Percentiles rank a stretch among this genome's conserved stretches.
Evolutionary conservation across 2,888 invertebrate genomes (phyloP).

Genomic region (Disparrhopalites patrizii): DNA sequence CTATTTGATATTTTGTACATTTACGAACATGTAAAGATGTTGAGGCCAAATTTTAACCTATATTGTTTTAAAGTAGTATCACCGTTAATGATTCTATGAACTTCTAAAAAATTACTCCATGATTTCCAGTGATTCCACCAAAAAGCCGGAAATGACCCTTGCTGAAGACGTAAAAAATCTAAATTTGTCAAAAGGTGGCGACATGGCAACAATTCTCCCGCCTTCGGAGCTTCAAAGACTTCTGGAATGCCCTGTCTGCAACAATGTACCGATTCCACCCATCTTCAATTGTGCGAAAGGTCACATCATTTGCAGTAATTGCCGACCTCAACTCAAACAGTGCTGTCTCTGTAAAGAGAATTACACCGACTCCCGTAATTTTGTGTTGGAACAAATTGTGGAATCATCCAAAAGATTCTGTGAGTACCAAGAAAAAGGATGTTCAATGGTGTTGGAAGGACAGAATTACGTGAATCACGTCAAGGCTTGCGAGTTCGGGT

Average conservation of each 20-base stretch:
- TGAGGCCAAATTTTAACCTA: too few relatives aligned
- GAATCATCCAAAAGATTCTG: not conserved
- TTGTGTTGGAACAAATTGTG: not conserved
- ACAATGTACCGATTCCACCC: not conserved
- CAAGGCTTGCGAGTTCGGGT: not conserved
- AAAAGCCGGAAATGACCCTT: too few relatives aligned
- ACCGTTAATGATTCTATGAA: too few relatives aligned
- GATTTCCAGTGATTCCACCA: too few relatives aligned
- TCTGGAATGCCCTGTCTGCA: not conserved
- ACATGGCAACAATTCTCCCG: too few relatives aligned
- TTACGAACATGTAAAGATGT: too few relatives aligned
- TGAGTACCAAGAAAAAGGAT: not conserved
- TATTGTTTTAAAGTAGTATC: too few relatives aligned
- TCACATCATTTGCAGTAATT: not conserved
- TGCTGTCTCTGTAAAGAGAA: not conserved
- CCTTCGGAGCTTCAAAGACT: not conserved
- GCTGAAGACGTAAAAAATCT: too few relatives aligned
- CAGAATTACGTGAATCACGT: not conserved
- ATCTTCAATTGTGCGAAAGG: constrained; percentile 1
- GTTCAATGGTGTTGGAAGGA: not conserved
- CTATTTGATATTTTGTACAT: too few relatives aligned
- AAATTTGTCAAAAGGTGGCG: too few relatives aligned
- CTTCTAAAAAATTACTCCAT: too few relatives aligned
- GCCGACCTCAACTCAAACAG: not conserved
- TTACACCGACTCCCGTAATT: not conserved